Evolutionary conservation across 92 coral and sea anemone species (phyloP).

Genomic region (Anthopleura xanthogrammica): DNA sequence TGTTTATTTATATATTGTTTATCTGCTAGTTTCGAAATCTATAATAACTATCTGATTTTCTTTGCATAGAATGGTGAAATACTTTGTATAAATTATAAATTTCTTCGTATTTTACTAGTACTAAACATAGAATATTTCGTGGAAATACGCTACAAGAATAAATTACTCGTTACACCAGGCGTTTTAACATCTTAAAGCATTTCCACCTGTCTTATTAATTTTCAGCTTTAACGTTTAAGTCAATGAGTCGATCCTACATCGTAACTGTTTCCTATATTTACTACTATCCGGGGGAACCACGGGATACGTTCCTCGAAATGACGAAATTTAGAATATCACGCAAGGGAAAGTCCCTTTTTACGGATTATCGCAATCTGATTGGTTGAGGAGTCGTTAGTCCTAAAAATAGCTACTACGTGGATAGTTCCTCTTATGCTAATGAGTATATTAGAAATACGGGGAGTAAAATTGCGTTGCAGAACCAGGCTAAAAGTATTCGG

Average conservation of each 20-base stretch:
- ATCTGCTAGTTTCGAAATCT: too few species aligned
- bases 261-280: constrained; percentile 22
- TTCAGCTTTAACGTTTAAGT: constrained; percentile 21
- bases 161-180: background rate
- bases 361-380: constrained; percentile 17
- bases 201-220: background rate
- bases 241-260: constrained; percentile 23
- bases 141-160: background rate
- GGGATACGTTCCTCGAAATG: background rate
- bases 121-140: background rate
- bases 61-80: background rate
- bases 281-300: constrained; percentile 24
- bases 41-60: too few species aligned
- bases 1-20: too few species aligned
- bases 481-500: background rate
- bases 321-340: background rate
- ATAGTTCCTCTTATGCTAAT: constrained; percentile 6
- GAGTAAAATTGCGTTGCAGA: constrained; percentile 12
- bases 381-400: background rate
- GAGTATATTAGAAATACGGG: constrained; percentile 14
- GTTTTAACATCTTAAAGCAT: constrained; percentile 10
- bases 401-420: constrained; percentile 27
- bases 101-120: background rate
- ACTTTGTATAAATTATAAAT: background rate
- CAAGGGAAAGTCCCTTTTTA: constrained; percentile 22